Evolutionary conservation across 1,140 invertebrate genomes (phyloP).

Genomic region (Conus ventricosus): DNA sequence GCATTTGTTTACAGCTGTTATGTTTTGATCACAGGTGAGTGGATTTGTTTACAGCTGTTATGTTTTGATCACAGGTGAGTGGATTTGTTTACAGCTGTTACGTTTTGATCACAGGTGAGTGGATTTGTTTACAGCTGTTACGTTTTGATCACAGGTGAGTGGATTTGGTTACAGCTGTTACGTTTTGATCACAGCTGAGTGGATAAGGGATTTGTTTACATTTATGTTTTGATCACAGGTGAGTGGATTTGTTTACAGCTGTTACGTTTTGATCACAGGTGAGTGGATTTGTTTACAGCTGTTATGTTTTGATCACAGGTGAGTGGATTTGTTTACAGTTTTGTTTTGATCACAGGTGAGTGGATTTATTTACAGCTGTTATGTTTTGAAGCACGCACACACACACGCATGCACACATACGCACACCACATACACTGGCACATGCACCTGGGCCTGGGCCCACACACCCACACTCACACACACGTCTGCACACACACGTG

Average conservation of each 20-base stretch:
- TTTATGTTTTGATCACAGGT: slow-evolving; percentile 50
- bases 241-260: background rate
- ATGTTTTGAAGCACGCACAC: too few relatives aligned
- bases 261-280: slow-evolving; percentile 49
- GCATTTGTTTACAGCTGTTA: too few relatives aligned
- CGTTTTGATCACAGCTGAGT: slow-evolving; percentile 49
- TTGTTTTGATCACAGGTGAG: slow-evolving; percentile 50
- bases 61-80: slow-evolving; percentile 54
- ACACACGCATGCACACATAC: too few relatives aligned
- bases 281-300: background rate
- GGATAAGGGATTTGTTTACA: too few relatives aligned
- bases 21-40: slow-evolving; percentile 50
- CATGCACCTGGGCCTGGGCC: too few relatives aligned
- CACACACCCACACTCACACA: too few relatives aligned
- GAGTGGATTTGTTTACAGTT: background rate
- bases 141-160: slow-evolving; percentile 51
- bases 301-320: slow-evolving; percentile 55
- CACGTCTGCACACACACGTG: too few relatives aligned
- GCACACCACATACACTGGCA: too few relatives aligned
- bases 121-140: background rate
- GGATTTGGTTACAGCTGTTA: too few relatives aligned
- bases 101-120: slow-evolving; percentile 50
- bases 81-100: too few relatives aligned
- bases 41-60: too few relatives aligned
- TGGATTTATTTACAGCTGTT: background rate